Percentiles rank a stretch among this genome's conserved stretches.
These are phyloP conservation scores for Julus scanicus DNA, from an alignment of 2,888 invertebrate genomes.

Conservation along the genomic window DNA sequence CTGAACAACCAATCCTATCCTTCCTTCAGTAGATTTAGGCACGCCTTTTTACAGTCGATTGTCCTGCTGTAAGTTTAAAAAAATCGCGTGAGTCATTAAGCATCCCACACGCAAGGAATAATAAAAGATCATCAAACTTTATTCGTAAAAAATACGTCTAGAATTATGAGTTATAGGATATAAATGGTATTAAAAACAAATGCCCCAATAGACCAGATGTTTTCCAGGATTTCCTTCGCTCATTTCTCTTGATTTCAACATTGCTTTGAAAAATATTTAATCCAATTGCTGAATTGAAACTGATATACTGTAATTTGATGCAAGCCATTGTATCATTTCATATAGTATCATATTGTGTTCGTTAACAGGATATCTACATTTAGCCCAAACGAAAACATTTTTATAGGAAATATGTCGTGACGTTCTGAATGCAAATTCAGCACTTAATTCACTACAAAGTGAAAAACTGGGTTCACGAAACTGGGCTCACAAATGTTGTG, in stretches of 20 bases:
- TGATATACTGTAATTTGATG: neutral
- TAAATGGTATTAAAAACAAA: neutral
- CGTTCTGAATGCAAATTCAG: no score
- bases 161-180: neutral
- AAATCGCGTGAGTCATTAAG: neutral
- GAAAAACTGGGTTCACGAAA: neutral
- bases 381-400: neutral
- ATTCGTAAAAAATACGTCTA: neutral
- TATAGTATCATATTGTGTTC: neutral
- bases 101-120: neutral
- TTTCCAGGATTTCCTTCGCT: neutral
- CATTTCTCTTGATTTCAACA: neutral
- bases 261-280: neutral
- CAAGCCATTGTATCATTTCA: neutral
- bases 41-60: neutral
- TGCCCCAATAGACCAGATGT: neutral
- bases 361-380: neutral
- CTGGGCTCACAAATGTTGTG: neutral
- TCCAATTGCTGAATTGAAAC: neutral
- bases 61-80: neutral
- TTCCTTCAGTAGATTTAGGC: neutral
- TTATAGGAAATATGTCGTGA: no score
- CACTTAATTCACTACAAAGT: neutral
- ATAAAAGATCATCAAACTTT: neutral
- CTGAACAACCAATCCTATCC: conserved; percentile 1